Evolutionary conservation across 1,140 invertebrate genomes (phyloP).

Genomic region (Trichonephila clavipes): DNA sequence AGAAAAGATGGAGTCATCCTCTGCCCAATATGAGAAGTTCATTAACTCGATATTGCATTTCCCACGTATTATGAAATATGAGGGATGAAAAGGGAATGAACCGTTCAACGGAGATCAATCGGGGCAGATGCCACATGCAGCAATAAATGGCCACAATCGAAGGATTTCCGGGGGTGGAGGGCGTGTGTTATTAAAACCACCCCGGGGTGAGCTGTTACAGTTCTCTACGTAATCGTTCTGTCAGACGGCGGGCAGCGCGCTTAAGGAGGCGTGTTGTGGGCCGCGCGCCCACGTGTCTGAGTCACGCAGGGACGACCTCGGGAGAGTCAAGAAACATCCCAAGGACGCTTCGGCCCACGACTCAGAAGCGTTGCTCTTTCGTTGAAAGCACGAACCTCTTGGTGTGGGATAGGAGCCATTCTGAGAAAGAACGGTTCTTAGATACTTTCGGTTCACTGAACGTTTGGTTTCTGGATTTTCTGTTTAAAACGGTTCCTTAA

Average conservation of each 20-base stretch:
- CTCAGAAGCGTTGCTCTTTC: not conserved
- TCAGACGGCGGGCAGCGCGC: not conserved
- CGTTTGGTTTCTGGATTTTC: no score
- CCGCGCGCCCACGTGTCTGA: not conserved
- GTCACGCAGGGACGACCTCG: not conserved
- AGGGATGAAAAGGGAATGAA: no score
- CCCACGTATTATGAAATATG: no score
- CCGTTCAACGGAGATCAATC: no score
- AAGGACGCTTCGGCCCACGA: not conserved
- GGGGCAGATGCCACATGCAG: no score
- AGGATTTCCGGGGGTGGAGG: no score
- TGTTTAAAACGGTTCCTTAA: no score
- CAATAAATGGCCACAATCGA: no score
- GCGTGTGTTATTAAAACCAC: not conserved
- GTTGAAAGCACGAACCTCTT: not conserved
- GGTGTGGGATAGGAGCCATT: not conserved
- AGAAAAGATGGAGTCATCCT: no score
- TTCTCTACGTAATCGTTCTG: not conserved
- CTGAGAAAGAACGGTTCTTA: not conserved
- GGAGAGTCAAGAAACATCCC: conserved; percentile 14
- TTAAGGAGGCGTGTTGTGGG: not conserved
- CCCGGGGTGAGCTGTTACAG: not conserved
- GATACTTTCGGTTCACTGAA: not conserved
- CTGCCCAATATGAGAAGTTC: no score
- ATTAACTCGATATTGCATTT: no score